phyloP scores from a whole-genome alignment of 2,888 invertebrate genomes.

The Nephrotoma appendiculata region DNA sequence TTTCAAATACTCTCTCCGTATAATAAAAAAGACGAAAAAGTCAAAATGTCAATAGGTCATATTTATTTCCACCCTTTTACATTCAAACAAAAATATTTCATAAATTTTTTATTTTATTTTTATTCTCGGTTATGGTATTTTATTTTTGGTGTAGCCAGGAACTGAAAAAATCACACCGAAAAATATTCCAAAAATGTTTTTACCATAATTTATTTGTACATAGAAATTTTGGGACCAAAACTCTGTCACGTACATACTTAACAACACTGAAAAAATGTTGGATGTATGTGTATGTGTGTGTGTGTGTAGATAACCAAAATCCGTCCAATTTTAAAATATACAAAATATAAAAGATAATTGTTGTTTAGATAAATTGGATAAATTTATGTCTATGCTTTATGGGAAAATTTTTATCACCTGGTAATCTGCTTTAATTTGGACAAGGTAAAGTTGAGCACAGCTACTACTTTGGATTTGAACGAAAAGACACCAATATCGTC shows the following conservation, averaged over 20 bases:
- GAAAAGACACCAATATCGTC: too few species aligned
- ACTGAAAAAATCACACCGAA: background rate
- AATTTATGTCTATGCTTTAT: background rate
- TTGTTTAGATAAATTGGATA: background rate
- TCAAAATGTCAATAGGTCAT: background rate
- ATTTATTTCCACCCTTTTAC: background rate
- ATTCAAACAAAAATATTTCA: background rate
- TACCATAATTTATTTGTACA: background rate
- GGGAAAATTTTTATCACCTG: too few species aligned
- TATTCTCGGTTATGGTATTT: background rate
- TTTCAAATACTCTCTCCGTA: background rate
- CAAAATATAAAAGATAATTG: background rate
- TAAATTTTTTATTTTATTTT: background rate
- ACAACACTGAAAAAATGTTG: background rate
- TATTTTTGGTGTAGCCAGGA: background rate
- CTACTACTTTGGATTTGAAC: too few species aligned
- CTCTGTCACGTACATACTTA: background rate
- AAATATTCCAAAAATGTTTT: background rate
- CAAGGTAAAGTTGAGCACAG: too few species aligned
- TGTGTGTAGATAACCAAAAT: background rate
- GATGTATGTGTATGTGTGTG: background rate
- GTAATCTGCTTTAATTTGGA: too few species aligned
- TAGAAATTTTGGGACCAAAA: background rate
- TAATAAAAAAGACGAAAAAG: background rate
- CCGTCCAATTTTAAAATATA: background rate